Evolutionary conservation across 2,888 invertebrate genomes (phyloP), one percentile per base, ranked within the genome.

Genomic region (Timema podura): DNA sequence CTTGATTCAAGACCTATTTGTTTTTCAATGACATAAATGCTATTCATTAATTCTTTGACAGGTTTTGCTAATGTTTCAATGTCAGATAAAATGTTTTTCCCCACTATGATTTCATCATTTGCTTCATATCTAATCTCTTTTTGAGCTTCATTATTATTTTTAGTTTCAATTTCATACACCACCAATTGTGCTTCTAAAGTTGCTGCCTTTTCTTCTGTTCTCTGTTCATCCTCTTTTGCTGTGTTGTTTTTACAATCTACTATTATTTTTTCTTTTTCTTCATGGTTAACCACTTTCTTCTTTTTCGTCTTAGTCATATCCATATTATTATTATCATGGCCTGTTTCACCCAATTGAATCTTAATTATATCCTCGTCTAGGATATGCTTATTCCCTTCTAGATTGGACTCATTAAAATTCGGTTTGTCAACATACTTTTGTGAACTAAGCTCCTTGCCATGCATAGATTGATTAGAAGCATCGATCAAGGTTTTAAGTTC

Each of bases 51-150:
- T 61, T 80, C 79, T 15, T 76, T 75, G 2, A 80, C 74, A 2
- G 80, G 76, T 68, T 77, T 77, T 0, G 77, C 78, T 7, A 80
- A 75, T 10, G 78, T 75, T 69, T 80, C 76, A 30, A 80, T 54
- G 5, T 30, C 30, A 30, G 30, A 30, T 30, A 30, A 30, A 30
- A 30, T 30, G 30, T 30, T 30, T 30, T 30, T 30, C 30, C 30
- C 30, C 30, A 30, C 30, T 30, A 30, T 30, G 30, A 2, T 30
- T 30, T 30, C 30, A 30, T 30, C 30, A 30, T 30, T 30, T 30
- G 30, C 30, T 30, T 30, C 30, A 30, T 30, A 30, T 30, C 30
- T 3, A 30, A 30, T 30, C 30, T 30, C 30, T 30, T 30, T 30
- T 30, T 30, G 30, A 30, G 30, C 30, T 30, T 30, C 30, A 30